phyloP scores from a whole-genome alignment of 2,888 invertebrate species.

The Parthenolecanium corni region DNA sequence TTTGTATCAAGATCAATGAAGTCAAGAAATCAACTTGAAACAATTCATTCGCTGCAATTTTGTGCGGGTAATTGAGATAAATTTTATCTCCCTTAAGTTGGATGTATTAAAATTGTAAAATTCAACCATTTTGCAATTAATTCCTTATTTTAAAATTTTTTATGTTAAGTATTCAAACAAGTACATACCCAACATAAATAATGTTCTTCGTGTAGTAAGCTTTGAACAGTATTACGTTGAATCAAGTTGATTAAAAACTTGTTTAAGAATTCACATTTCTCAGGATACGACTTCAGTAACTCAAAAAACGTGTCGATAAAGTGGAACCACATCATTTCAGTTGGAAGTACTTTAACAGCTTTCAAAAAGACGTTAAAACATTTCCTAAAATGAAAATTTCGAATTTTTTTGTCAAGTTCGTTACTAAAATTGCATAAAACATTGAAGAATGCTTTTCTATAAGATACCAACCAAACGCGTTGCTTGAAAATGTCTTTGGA shows the following conservation, averaged over 20 bases:
- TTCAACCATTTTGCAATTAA: too few species aligned
- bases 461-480: slow-evolving; percentile 7
- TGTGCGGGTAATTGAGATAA: too few species aligned
- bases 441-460: background rate
- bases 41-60: background rate
- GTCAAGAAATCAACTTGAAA: too few species aligned
- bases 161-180: too few species aligned
- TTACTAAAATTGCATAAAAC: background rate
- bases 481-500: slow-evolving; percentile 15
- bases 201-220: slow-evolving; percentile 11
- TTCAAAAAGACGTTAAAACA: slow-evolving; percentile 16
- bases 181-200: slow-evolving; percentile 14
- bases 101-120: too few species aligned
- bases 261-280: slow-evolving; percentile 13
- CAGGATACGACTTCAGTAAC: slow-evolving; percentile 11
- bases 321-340: slow-evolving; percentile 12
- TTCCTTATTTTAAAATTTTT: too few species aligned
- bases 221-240: slow-evolving; percentile 12
- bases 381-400: background rate
- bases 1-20: too few species aligned
- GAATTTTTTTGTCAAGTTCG: background rate
- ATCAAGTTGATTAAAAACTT: slow-evolving; percentile 11
- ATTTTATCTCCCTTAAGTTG: too few species aligned
- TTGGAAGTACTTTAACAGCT: slow-evolving; percentile 14
- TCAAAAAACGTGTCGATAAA: slow-evolving; percentile 12